Base-by-base conservation (phyloP, 1,140 invertebrate species). In the Pachypsylla venusta region DNA sequence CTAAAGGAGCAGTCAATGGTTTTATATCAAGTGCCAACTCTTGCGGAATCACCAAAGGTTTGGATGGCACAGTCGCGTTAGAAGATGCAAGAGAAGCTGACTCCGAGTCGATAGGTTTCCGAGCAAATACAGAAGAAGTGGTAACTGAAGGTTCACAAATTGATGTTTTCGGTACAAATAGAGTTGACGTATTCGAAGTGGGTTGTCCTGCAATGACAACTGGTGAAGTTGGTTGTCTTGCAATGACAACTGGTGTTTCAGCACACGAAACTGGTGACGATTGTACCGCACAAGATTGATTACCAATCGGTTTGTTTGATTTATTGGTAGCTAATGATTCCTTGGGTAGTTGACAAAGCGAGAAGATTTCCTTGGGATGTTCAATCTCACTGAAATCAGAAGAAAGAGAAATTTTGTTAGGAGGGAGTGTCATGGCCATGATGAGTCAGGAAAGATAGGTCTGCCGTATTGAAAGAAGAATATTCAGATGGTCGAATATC, bases 331-430 rank as follows among this genome's bases (percentile, higher is more conserved):
- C 28, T n/a, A 16, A 48, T 48, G 25, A 59, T 24, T 25, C 65
- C 63, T 48, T 56, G 58, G 25, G 68, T 61, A 77, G 64, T 75
- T 90, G 86, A 70, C 79, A 80, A 71, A 79, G 76, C 66, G 87
- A 89, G 71, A 89, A 84, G 67, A 93, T 81, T 72, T 89, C 83
- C 80, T 89, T 77, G 75, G 84, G 78, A 74, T 83, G 81, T 78
- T 92, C 87, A 72, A 92, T 79, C 69, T 82, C 87, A 81, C 89
- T 93, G 80, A 63, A 82, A 82, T 65, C 74, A 76, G 39, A 39
- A 62, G 28, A 35, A 5, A 54, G 53, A 56, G 7, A 60, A 12
- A 57, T 13, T 14, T 16, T 26, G n/a, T n/a, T n/a, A n/a, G n/a
- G n/a, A n/a, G n/a, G n/a, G n/a, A n/a, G n/a, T n/a, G n/a, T n/a